Conservation (phyloP, 2,888 invertebrate species). For the Tholera decimalis region DNA sequence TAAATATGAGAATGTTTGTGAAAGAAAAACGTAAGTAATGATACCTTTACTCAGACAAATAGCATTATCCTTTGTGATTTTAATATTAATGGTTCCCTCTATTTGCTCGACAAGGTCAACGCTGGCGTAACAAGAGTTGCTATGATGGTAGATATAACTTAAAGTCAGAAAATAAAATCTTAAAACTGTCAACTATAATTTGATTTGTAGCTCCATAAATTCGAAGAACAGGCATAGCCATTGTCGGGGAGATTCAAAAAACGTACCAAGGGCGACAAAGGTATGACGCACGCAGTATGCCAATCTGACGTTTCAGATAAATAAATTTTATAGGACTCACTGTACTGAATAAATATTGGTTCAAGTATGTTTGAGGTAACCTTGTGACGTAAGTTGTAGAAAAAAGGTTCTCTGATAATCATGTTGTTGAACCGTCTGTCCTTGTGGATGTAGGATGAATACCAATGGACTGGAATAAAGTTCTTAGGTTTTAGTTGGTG, state of each 20-base stretch:
- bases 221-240: constrained; percentile 26
- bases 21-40: constrained; percentile 39
- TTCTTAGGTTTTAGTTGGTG: constrained; percentile 41
- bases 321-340: constrained; percentile 53
- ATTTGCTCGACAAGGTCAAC: constrained; percentile 23
- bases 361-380: constrained; percentile 42
- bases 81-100: constrained; percentile 32
- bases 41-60: constrained; percentile 28
- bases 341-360: constrained; percentile 57
- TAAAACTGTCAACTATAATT: constrained; percentile 20
- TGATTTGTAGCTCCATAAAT: constrained; percentile 30
- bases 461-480: constrained; percentile 41
- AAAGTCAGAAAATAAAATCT: background rate
- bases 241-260: constrained; percentile 15
- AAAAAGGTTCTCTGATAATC: constrained; percentile 59
- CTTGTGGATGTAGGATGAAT: constrained; percentile 44
- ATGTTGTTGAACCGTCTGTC: constrained; percentile 59
- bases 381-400: constrained; percentile 48
- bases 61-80: constrained; percentile 37
- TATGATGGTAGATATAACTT: background rate
- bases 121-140: constrained; percentile 2
- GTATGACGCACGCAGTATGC: constrained; percentile 55
- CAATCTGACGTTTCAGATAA: constrained; percentile 46
- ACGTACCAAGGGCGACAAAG: constrained; percentile 52
- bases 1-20: constrained; percentile 36